Percentiles rank a stretch among this genome's conserved stretches.
Evolutionary conservation across 2,113 vertebrate species (phyloP).

Genomic region (Oenanthe melanoleuca): DNA sequence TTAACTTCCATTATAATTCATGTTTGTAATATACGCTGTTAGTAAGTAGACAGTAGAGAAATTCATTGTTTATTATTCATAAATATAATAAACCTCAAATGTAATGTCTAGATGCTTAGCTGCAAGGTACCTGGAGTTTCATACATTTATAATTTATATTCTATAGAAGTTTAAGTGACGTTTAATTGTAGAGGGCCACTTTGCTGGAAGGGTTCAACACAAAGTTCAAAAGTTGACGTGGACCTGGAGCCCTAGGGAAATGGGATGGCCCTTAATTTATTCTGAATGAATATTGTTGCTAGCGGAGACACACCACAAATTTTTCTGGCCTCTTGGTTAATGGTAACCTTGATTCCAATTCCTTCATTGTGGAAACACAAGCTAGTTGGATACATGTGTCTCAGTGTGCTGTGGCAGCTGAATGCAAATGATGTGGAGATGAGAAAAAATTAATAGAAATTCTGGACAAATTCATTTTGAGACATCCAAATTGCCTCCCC

Average conservation of each 20-base stretch:
- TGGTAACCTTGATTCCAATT: background rate
- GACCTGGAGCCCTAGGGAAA: background rate
- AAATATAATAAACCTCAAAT: background rate
- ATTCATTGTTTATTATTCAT: background rate
- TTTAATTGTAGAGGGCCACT: background rate
- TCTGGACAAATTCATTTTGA: background rate
- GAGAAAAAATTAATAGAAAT: background rate
- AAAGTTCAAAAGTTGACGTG: background rate
- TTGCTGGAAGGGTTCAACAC: background rate
- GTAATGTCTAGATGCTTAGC: background rate
- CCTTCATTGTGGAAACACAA: background rate
- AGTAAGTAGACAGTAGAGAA: background rate
- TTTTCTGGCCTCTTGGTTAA: background rate
- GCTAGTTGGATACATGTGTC: background rate
- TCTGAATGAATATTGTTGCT: background rate
- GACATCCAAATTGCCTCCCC: background rate
- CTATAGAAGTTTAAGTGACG: background rate
- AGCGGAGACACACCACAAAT: background rate
- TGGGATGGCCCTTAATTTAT: background rate
- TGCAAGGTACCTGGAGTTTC: background rate
- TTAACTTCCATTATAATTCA: background rate
- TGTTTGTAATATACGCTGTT: background rate
- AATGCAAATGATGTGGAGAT: background rate
- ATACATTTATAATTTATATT: slow-evolving; percentile 1
- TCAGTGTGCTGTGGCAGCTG: background rate